Evolutionary conservation across 2,888 invertebrate species (phyloP).

Genomic region (Monochamus alternatus): DNA sequence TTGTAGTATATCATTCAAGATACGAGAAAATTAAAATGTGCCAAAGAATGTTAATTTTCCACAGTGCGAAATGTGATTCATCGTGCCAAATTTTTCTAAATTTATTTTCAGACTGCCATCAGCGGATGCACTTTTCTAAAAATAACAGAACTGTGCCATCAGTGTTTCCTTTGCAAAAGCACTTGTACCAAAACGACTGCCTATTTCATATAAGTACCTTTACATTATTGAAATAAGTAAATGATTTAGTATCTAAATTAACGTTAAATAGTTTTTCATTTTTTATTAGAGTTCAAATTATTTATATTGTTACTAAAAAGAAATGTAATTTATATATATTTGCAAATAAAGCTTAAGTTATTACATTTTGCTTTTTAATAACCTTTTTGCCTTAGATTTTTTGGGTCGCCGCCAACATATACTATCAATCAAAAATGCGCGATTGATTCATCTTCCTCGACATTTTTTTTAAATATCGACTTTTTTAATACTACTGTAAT

Average conservation of each 20-base stretch:
- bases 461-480: too few relatives aligned
- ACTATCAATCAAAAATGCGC: neutral
- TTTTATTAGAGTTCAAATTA: slow-evolving; percentile 56
- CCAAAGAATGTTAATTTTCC: neutral
- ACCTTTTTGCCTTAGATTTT: slow-evolving; percentile 57
- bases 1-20: too few relatives aligned
- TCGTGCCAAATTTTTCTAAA: slow-evolving; percentile 8
- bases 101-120: neutral
- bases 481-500: too few relatives aligned
- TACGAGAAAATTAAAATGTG: neutral
- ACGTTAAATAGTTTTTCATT: slow-evolving; percentile 52
- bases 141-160: slow-evolving; percentile 57
- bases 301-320: slow-evolving; percentile 65
- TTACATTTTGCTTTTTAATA: slow-evolving; percentile 66
- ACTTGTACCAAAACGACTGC: slow-evolving; percentile 67
- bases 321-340: slow-evolving; percentile 67
- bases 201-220: slow-evolving; percentile 63
- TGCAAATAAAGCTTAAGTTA: slow-evolving; percentile 69
- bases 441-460: too few relatives aligned
- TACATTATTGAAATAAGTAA: slow-evolving; percentile 35
- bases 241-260: slow-evolving; percentile 39
- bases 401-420: slow-evolving; percentile 46
- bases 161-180: slow-evolving; percentile 63
- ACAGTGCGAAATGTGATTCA: neutral
- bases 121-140: slow-evolving; percentile 23